Conservation (phyloP, 2,888 invertebrate species). For the Dorcus parallelipipedus region DNA sequence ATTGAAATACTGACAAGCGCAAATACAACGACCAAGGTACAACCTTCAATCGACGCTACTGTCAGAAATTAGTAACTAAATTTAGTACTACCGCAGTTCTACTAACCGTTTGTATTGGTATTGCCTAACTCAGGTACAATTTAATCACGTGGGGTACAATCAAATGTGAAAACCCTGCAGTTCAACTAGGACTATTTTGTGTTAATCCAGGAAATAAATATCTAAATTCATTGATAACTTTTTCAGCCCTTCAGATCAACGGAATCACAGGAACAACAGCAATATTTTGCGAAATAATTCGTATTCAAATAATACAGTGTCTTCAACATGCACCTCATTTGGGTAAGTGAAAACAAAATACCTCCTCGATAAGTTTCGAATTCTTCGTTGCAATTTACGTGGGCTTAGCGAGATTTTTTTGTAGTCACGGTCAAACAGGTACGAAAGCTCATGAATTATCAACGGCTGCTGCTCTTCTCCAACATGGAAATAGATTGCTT, state of each 20-base stretch:
- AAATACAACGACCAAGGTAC: too few relatives aligned
- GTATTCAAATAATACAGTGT: conserved; percentile 18
- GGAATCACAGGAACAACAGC: conserved; percentile 56
- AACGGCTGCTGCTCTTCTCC: conserved; percentile 41
- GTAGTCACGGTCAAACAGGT: conserved; percentile 18
- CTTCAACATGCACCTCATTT: conserved; percentile 20
- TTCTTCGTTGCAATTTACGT: too few relatives aligned
- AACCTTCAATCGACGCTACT: too few relatives aligned
- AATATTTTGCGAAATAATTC: conserved; percentile 47
- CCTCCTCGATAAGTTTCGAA: too few relatives aligned
- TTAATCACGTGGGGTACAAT: too few relatives aligned
- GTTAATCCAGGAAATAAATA: not conserved
- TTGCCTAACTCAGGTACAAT: too few relatives aligned
- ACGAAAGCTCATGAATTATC: conserved; percentile 33
- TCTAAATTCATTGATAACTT: conserved; percentile 1
- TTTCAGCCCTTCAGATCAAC: conserved; percentile 61
- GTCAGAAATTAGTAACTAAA: too few relatives aligned
- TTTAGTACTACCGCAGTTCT: too few relatives aligned
- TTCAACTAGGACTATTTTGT: too few relatives aligned
- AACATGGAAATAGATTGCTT: conserved; percentile 43
- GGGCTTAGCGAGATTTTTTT: not conserved
- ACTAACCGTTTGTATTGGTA: too few relatives aligned
- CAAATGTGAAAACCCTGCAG: too few relatives aligned
- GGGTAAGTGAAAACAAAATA: conserved; percentile 17
- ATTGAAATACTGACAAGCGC: too few relatives aligned